Base-by-base conservation (phyloP, 2,888 invertebrate genomes). In the Melinopterus prodromus region DNA sequence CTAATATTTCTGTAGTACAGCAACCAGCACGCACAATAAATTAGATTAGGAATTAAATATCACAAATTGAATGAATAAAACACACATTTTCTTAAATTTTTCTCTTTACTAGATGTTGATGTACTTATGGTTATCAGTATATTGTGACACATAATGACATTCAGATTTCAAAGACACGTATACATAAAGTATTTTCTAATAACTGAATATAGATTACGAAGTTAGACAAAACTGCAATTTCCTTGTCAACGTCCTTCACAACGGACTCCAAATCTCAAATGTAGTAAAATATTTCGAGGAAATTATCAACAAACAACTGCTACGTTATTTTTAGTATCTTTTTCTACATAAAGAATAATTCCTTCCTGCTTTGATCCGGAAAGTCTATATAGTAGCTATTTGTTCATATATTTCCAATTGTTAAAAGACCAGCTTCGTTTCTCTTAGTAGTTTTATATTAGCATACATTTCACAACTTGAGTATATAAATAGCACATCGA, bases 141-240 rank as follows among this genome's bases (percentile, higher is more conserved):
- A 53, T 53, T 2, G 7, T 53, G 53, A 53, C 53, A 53, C 53
- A 9, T 53, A 53, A 53, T 53, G 74, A 74, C 37, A 74, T 74
- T 74, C 35, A 15, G 74, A 35, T 74, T 74, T 37, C 74, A 74
- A 74, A 74, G 35, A 74, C 74, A 74, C 36, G 26, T 74, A 53
- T 74, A 74, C 74, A 74, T 37, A 74, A 74, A 26, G 71, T 36
- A 36, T n/a, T 74, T 36, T 35, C 35, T 74, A 74, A 74, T 36
- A 36, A 74, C 37, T 36, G 36, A 37, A 26, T 26, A 37, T 74
- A 74, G 74, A 74, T 71, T 74, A 74, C 74, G 74, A 36, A 36
- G 36, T 35, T 36, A 6, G 36, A 74, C 26, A 16, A 36, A 74
- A 74, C 36, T 15, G 74, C 37, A 26, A 78, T 80, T 53, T 53